These are phyloP conservation scores for Manis javanica DNA, from an alignment of 2,797 vertebrate genomes.

Conservation along the genomic window DNA sequence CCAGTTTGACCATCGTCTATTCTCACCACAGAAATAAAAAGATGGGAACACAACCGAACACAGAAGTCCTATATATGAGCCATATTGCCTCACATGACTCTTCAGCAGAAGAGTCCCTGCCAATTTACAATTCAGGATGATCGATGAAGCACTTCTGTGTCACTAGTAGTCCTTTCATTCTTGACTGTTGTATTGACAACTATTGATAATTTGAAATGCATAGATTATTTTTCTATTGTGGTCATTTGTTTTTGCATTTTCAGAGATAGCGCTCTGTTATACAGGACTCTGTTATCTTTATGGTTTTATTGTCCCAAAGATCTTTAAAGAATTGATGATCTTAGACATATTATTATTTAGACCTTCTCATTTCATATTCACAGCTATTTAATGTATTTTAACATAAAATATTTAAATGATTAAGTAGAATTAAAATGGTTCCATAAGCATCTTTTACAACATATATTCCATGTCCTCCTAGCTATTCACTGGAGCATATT, in stretches of 20 bases:
- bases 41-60: background rate
- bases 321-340: background rate
- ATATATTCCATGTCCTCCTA: background rate
- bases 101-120: background rate
- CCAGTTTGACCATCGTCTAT: background rate
- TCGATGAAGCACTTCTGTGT: background rate
- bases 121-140: background rate
- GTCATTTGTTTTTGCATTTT: background rate
- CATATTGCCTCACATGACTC: accelerated
- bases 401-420: slow-evolving; percentile 29
- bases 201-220: background rate
- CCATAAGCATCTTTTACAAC: background rate
- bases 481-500: background rate
- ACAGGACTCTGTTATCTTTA: background rate
- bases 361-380: slow-evolving; percentile 7
- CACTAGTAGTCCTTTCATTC: background rate
- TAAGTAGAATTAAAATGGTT: slow-evolving; percentile 19
- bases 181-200: background rate
- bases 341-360: background rate
- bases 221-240: background rate
- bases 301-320: background rate
- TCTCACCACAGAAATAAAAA: background rate
- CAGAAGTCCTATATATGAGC: background rate
- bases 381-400: slow-evolving; percentile 39
- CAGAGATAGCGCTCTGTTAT: background rate